Conservation (phyloP, 2,888 invertebrate genomes). For the Pilophorus perplexus region DNA sequence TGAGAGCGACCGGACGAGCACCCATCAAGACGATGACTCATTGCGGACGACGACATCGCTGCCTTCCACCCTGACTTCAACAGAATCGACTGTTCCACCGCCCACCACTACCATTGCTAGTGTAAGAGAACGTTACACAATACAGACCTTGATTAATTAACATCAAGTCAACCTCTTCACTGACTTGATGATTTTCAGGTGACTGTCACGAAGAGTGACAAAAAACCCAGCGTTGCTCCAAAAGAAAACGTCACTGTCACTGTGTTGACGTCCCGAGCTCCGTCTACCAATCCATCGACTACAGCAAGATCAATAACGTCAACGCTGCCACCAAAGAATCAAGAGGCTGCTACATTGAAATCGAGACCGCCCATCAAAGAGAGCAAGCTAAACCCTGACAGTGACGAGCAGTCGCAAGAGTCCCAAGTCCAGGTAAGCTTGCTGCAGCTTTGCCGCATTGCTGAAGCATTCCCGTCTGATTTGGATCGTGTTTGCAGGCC, state of each 20-base stretch:
- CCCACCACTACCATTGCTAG: not conserved
- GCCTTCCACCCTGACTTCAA: not conserved
- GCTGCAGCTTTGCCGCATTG: no score
- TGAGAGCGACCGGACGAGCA: conserved; percentile 3
- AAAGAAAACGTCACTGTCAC: conserved; percentile 18
- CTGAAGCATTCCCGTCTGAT: no score
- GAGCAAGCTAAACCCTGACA: conserved; percentile 47
- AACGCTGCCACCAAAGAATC: not conserved
- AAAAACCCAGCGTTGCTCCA: not conserved
- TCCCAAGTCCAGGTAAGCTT: conserved; percentile 8
- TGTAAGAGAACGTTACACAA: no score
- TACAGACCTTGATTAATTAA: no score
- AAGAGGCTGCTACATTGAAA: not conserved
- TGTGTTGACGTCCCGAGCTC: no score
- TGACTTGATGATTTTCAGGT: not conserved
- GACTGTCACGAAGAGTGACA: not conserved
- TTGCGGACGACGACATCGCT: conserved; percentile 1
- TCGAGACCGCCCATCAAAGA: conserved; percentile 46
- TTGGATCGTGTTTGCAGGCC: no score
- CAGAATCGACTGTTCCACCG: not conserved
- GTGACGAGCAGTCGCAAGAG: conserved; percentile 29
- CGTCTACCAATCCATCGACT: not conserved
- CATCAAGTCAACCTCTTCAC: not conserved
- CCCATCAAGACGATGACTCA: not conserved
- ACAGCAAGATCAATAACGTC: not conserved